These are phyloP conservation scores for Catharus minimus DNA, from an alignment of 2,113 vertebrate species.

Conservation along the genomic window DNA sequence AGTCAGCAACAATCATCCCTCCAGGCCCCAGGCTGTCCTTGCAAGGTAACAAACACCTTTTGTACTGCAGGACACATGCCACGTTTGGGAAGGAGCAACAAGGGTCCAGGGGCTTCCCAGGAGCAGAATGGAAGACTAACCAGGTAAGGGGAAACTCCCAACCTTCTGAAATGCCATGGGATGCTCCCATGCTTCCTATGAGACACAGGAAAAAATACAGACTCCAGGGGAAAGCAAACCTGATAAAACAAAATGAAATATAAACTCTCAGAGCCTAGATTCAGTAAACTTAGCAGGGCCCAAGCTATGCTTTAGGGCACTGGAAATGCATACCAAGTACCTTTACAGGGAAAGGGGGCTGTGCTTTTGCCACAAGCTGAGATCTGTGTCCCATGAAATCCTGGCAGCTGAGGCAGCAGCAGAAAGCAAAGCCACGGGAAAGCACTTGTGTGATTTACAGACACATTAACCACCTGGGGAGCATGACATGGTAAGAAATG, in stretches of 20 bases:
- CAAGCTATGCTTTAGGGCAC: background rate
- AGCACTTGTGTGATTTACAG: constrained; percentile 14
- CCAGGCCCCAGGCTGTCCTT: background rate
- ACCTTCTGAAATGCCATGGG: background rate
- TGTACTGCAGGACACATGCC: background rate
- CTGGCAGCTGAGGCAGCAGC: background rate
- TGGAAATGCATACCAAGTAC: background rate
- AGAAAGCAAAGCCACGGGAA: background rate
- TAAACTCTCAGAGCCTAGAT: background rate
- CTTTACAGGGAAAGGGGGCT: background rate
- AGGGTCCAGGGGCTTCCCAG: background rate
- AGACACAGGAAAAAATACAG: background rate
- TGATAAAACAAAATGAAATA: background rate
- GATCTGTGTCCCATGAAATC: background rate
- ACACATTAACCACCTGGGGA: background rate
- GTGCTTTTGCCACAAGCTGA: background rate
- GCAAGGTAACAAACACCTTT: background rate
- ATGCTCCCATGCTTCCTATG: background rate
- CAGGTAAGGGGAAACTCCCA: background rate
- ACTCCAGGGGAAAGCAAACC: background rate
- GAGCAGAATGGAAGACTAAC: background rate
- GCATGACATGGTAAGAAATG: background rate
- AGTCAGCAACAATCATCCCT: background rate
- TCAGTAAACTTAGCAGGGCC: background rate
- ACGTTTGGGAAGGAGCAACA: background rate